Evolutionary conservation across 2,888 invertebrate genomes (phyloP).

Genomic region (Polydrusus tereticollis): DNA sequence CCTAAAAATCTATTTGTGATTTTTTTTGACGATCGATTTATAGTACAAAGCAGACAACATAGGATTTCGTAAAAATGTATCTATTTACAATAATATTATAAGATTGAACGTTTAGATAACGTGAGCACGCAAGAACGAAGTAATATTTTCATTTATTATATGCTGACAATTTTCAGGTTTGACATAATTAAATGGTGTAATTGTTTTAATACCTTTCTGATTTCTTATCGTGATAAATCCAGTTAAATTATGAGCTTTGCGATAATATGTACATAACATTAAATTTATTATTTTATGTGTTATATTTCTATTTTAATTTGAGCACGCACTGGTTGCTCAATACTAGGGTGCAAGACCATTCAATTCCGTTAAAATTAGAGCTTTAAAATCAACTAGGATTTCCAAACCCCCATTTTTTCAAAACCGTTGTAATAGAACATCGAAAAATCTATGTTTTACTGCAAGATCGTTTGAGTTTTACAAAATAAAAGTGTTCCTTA

Average conservation of each 20-base stretch:
- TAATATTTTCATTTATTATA: not conserved
- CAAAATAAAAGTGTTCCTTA: conserved; percentile 33
- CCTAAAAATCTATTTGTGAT: not conserved
- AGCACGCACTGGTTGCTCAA: too few species aligned
- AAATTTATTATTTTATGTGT: not conserved
- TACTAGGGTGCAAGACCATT: too few species aligned
- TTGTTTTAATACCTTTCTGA: not conserved
- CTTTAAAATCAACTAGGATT: not conserved
- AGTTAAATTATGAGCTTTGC: not conserved
- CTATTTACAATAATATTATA: not conserved
- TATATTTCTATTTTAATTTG: too few species aligned
- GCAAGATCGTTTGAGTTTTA: conserved; percentile 30
- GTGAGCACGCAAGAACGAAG: not conserved
- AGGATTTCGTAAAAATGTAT: not conserved
- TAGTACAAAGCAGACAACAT: not conserved
- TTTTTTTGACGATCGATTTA: too few species aligned
- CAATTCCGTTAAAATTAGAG: too few species aligned
- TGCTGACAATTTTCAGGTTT: not conserved
- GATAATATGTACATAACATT: not conserved
- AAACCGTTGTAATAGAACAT: conserved; percentile 7
- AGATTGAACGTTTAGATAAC: not conserved
- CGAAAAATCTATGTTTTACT: conserved; percentile 27
- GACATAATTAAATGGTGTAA: not conserved
- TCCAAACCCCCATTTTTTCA: not conserved
- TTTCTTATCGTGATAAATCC: not conserved